Conservation (phyloP, 2,797 vertebrate genomes). For the Ambastaia sidthimunki region DNA sequence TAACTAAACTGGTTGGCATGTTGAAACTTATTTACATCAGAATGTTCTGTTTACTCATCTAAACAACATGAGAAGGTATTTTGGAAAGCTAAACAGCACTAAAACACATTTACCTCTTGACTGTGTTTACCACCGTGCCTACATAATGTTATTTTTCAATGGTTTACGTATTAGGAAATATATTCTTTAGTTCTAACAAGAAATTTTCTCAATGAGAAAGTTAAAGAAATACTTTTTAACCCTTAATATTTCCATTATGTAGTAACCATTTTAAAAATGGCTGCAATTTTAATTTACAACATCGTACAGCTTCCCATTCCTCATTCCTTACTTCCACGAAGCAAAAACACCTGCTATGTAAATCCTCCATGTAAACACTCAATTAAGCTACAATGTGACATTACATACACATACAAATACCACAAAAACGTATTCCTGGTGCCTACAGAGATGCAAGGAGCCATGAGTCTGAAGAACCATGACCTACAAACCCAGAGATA, state of each 20-base stretch:
- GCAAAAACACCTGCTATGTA: neutral
- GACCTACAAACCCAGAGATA: slow-evolving; percentile 60
- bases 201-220: too few relatives aligned
- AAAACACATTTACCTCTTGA: too few relatives aligned
- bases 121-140: neutral
- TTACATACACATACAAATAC: neutral
- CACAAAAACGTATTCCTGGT: neutral
- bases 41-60: too few relatives aligned
- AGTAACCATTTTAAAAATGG: neutral
- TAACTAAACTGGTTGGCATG: too few relatives aligned
- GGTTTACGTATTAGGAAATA: too few relatives aligned
- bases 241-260: neutral
- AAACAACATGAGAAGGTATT: too few relatives aligned
- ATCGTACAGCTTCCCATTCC: neutral
- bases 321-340: neutral
- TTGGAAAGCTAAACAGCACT: too few relatives aligned
- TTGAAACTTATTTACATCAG: too few relatives aligned
- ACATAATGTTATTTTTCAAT: neutral
- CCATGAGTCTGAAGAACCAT: slow-evolving; percentile 10
- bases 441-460: neutral
- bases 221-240: too few relatives aligned
- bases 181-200: too few relatives aligned
- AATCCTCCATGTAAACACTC: neutral
- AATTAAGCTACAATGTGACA: neutral
- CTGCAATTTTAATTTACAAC: neutral